These are phyloP conservation scores for Diorhabda sublineata DNA, from an alignment of 1,140 invertebrate species.

Conservation along the genomic window DNA sequence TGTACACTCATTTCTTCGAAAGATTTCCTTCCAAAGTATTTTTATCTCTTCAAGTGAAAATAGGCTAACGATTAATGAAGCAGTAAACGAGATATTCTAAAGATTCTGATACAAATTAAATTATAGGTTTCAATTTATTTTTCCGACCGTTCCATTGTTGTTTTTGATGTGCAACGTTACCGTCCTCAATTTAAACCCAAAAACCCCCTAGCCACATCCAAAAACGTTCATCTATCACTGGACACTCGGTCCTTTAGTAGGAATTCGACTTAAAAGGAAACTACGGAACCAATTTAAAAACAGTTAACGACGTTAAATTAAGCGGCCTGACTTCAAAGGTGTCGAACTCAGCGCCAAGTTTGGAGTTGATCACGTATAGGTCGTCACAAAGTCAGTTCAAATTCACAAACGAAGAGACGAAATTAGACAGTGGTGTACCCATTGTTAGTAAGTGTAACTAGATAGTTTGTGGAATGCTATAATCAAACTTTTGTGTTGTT, in stretches of 20 bases:
- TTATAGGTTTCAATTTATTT: too few species aligned
- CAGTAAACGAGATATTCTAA: too few species aligned
- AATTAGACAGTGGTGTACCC: neutral
- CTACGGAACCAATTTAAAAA: slow-evolving; percentile 35
- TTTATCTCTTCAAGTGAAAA: too few species aligned
- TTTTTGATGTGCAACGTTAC: neutral
- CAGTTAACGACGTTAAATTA: slow-evolving; percentile 39
- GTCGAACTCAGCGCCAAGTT: slow-evolving; percentile 15
- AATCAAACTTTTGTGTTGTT: too few species aligned
- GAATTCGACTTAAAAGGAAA: slow-evolving; percentile 27
- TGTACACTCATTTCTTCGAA: too few species aligned
- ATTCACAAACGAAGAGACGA: neutral
- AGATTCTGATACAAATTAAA: too few species aligned
- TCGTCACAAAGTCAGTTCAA: slow-evolving; percentile 9
- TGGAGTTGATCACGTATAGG: slow-evolving; percentile 11
- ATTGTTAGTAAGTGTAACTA: too few species aligned
- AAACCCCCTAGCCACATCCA: neutral
- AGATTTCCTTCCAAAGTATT: too few species aligned
- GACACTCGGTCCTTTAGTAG: slow-evolving; percentile 19
- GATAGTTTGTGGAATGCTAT: too few species aligned
- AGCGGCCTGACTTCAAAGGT: slow-evolving; percentile 38
- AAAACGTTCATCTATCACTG: slow-evolving; percentile 8
- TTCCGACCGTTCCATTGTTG: neutral
- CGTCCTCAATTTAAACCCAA: neutral
- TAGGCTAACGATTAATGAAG: too few species aligned